These are phyloP conservation scores for Leptinotarsa undecemlineata DNA, from an alignment of 1,140 invertebrate genomes.

Conservation along the genomic window DNA sequence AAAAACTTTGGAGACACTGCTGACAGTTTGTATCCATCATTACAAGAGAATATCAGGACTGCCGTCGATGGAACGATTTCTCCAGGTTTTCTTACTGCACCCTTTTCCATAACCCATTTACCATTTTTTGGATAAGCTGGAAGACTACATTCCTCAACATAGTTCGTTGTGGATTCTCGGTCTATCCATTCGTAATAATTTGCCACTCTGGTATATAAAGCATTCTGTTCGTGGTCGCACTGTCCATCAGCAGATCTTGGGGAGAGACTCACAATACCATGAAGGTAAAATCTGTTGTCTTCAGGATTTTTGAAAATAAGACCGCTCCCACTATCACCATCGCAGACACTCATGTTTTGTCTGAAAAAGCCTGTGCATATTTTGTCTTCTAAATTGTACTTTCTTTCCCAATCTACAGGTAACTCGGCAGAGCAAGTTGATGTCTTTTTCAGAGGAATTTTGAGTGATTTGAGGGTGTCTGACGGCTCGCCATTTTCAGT, in stretches of 20 bases:
- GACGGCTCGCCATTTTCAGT: conserved; percentile 33
- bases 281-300: conserved; percentile 35
- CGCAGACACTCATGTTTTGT: conserved; percentile 38
- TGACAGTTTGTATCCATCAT: conserved; percentile 2
- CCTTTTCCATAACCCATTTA: conserved; percentile 16
- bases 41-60: conserved; percentile 12
- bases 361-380: conserved; percentile 40
- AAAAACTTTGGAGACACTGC: background rate
- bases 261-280: conserved; percentile 38
- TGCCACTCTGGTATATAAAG: conserved; percentile 41
- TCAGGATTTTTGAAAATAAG: conserved; percentile 33
- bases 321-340: conserved; percentile 45
- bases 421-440: conserved; percentile 29
- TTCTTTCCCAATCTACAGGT: conserved; percentile 31
- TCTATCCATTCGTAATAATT: conserved; percentile 32
- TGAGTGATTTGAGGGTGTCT: conserved; percentile 35
- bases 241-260: conserved; percentile 11
- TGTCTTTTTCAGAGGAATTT: conserved; percentile 31
- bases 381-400: conserved; percentile 39
- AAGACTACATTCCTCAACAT: conserved; percentile 12
- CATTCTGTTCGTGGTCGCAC: conserved; percentile 37
- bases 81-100: conserved; percentile 2
- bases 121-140: conserved; percentile 23
- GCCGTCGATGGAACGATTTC: conserved; percentile 8
- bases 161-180: background rate